A percentile compares a stretch with the other conserved stretches of the same genome.
Conservation (phyloP, 1,140 invertebrate genomes). For the Cepaea nemoralis region DNA sequence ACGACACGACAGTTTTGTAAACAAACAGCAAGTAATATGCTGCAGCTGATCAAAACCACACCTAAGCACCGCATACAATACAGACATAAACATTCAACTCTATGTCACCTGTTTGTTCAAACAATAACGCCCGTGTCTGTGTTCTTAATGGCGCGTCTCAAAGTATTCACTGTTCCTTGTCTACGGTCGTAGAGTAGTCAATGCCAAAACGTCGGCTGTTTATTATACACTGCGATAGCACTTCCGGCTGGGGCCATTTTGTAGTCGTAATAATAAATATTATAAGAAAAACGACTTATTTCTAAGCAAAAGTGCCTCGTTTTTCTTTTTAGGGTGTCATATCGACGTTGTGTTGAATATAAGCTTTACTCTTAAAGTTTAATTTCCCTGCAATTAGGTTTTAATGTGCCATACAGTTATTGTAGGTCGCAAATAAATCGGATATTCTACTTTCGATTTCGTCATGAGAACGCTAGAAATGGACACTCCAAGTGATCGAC, state of each 20-base stretch:
- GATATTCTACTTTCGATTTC: conserved; percentile 38
- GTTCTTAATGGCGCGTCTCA: not conserved
- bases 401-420: not conserved
- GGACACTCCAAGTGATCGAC: conserved; percentile 41
- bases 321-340: no score
- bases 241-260: not conserved
- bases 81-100: not conserved
- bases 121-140: not conserved
- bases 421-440: conserved; percentile 1
- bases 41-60: no score
- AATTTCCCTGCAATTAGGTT: not conserved
- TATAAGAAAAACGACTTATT: not conserved
- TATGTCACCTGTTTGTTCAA: not conserved
- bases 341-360: no score
- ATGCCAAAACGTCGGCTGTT: not conserved
- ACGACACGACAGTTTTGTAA: no score
- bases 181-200: not conserved
- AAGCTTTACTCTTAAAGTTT: no score
- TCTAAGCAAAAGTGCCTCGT: no score
- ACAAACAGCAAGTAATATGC: no score
- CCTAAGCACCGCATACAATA: not conserved
- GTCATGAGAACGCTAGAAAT: conserved; percentile 34
- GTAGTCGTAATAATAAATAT: conserved; percentile 14
- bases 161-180: not conserved
- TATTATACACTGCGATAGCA: not conserved